Conservation (phyloP, 2,888 invertebrate genomes). For the Andricus quercusramuli region DNA sequence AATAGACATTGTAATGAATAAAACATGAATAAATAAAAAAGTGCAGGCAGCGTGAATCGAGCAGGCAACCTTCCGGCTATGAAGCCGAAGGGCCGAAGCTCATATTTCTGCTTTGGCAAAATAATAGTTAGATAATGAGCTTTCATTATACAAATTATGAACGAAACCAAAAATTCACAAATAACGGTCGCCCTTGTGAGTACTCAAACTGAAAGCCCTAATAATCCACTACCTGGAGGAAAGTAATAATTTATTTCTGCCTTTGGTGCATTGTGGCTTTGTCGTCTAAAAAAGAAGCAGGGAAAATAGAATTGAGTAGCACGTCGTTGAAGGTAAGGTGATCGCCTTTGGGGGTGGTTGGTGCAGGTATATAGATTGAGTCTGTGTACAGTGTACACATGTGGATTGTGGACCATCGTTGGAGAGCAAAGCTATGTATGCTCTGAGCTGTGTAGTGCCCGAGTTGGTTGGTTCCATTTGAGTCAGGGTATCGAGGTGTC, state of each 20-base stretch:
- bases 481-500: slow-evolving; percentile 78
- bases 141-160: too few relatives aligned
- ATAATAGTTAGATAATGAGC: too few relatives aligned
- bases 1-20: too few relatives aligned
- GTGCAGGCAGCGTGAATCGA: too few relatives aligned
- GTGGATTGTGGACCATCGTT: slow-evolving; percentile 44
- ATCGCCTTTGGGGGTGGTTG: slow-evolving; percentile 11
- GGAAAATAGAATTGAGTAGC: neutral
- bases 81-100: too few relatives aligned
- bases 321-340: slow-evolving; percentile 6
- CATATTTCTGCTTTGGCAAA: too few relatives aligned
- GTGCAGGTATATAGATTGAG: slow-evolving; percentile 3
- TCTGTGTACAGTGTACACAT: neutral
- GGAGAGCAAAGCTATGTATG: slow-evolving; percentile 58
- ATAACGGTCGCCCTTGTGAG: neutral
- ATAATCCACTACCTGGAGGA: neutral
- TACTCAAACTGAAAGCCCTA: neutral
- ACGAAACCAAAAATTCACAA: too few relatives aligned
- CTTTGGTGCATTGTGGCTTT: neutral
- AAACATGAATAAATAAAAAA: too few relatives aligned
- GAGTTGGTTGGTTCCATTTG: slow-evolving; percentile 75
- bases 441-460: slow-evolving; percentile 59
- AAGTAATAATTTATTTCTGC: neutral
- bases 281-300: neutral
- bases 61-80: too few relatives aligned